phyloP scores from a whole-genome alignment of 2,888 invertebrate species.

The Dicyrtomina minuta region DNA sequence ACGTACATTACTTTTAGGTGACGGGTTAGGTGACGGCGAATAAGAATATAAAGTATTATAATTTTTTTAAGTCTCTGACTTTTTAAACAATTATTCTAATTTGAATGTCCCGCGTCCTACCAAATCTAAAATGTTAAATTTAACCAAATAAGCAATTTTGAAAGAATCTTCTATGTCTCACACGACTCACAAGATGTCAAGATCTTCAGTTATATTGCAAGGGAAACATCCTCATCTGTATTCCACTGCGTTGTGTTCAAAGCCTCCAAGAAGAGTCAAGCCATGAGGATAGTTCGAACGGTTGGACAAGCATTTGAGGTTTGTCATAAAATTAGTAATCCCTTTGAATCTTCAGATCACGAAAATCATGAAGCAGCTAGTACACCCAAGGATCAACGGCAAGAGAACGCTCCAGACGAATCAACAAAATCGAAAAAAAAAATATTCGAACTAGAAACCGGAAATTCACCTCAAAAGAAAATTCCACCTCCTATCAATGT shows the following conservation, averaged over 20 bases:
- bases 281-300: conserved; percentile 96
- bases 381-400: not conserved
- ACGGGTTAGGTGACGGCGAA: too few species aligned
- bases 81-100: too few species aligned
- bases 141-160: too few species aligned
- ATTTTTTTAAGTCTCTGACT: too few species aligned
- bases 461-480: conserved; percentile 30
- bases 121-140: too few species aligned
- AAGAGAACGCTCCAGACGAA: conserved; percentile 1
- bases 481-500: conserved; percentile 34
- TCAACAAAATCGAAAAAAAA: conserved; percentile 10
- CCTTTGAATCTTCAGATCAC: conserved; percentile 57
- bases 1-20: too few species aligned
- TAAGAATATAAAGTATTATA: too few species aligned
- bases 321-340: conserved; percentile 84
- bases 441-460: not conserved
- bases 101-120: too few species aligned
- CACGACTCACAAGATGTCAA: conserved; percentile 98
- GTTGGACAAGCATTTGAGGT: conserved; percentile 99
- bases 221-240: conserved; percentile 92
- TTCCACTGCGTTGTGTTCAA: conserved; percentile 99
- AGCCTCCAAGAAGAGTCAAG: conserved; percentile 98
- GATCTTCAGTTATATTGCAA: conserved; percentile 98
- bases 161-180: conserved; percentile 99
- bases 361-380: conserved; percentile 41